These are phyloP conservation scores for Thalassaphorura encarpata DNA, from an alignment of 1,140 invertebrate species.

Conservation along the genomic window DNA sequence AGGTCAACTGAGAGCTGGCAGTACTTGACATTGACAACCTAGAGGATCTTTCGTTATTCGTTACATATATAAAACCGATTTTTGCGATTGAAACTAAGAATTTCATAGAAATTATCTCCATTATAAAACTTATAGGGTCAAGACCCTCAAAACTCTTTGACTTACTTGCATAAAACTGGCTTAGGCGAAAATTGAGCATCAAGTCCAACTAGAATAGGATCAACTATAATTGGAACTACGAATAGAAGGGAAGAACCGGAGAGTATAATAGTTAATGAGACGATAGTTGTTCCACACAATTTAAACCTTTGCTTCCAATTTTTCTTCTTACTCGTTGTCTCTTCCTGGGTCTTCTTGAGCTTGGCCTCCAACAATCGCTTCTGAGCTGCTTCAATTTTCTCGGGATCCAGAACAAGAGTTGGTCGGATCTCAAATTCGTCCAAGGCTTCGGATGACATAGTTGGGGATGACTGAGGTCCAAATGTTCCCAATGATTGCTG, in stretches of 20 bases:
- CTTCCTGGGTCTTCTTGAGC: not conserved
- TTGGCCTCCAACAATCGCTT: not conserved
- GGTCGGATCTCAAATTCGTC: no score
- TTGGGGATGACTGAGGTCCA: no score
- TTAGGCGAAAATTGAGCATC: constrained; percentile 67
- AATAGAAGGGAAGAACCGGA: constrained; percentile 56
- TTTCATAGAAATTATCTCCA: no score
- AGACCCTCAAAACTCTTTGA: no score
- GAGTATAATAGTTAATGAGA: not conserved
- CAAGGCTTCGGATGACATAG: no score
- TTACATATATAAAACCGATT: no score
- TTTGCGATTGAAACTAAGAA: no score
- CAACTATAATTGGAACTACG: constrained; percentile 73
- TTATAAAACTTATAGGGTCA: no score
- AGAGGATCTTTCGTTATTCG: no score
- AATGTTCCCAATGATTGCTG: no score
- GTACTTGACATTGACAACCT: no score
- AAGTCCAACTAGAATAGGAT: constrained; percentile 74
- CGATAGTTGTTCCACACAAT: not conserved
- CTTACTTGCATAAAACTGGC: constrained; percentile 54
- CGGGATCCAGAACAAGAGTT: not conserved
- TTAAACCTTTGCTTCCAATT: not conserved
- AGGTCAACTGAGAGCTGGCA: no score
- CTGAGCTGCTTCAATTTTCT: not conserved
- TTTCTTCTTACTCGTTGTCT: not conserved